Evolutionary conservation across 2,113 vertebrate genomes (phyloP), one percentile per base, ranked within the genome.

Genomic region (Sprattus sprattus): DNA sequence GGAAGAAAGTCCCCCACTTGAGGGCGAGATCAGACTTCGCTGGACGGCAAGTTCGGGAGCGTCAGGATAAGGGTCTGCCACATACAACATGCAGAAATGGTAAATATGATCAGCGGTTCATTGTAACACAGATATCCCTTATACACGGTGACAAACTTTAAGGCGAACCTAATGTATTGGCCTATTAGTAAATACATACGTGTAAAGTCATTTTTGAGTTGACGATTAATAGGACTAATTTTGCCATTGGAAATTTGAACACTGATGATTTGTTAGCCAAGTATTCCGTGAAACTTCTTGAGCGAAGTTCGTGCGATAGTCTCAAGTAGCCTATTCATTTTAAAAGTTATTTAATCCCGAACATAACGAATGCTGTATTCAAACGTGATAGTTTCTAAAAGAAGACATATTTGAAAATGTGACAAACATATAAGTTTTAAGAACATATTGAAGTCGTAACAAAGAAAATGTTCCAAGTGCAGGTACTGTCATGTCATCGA

Each of bases 81-180:
- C 88, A 93, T 85, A 93, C 93, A 94, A 92, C 93, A 96, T 96
- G 95, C 94, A 94, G 92, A 93, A 91, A 95, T 96, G 95, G 95
- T 96, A 94, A 96, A 93, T 95, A 94, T 92, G 44, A 86, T 80
- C 91, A 78, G 82, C 15, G 28, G 28, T 78, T 78, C 71, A 78
- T 78, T 78, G 71, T 78, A 78, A 78, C 25, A 5, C 16, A 78
- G 28, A 78, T 16, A 39, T 15, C 9, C 10, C 71, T 78, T 78
- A 78, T 78, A 78, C 28, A 78, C 71, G 28, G 11, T 71, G 28
- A 78, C 71, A 78, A 78, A 78, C 71, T 78, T 78, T 78, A 32
- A 3, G 28, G 28, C 11, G 39, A 78, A 28, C 39, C 28, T 32
- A 11, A 2, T 39, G 22, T 3, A 11, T 60, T 60, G 25, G 28